Base-by-base conservation (phyloP, 2,113 vertebrate species). In the Agelaius tricolor region DNA sequence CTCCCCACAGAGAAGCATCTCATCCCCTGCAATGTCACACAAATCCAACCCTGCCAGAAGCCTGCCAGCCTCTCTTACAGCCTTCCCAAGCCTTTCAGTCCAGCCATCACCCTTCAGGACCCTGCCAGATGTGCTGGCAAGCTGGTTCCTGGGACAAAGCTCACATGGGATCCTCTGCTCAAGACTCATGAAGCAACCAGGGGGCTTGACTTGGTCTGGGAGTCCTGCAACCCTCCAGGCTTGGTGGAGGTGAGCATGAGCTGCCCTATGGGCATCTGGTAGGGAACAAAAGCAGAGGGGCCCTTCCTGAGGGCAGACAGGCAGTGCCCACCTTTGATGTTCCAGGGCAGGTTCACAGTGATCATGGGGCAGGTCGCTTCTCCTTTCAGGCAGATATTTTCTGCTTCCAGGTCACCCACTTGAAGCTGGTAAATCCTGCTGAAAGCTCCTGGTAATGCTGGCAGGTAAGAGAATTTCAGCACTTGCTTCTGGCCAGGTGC, bases 381-480 rank as follows among this genome's bases (percentile, higher is more conserved):
- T 90, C 99, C 99, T 35, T 76, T 98, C 88, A 99, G 72, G 12
- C 69, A 97, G 96, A 99, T 97, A 10, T 62, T 93, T 87, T 98
- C 98, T 2, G 95, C 97, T 7, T 98, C 94, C 54, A 98, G 94
- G 84, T 98, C 98, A 66, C 98, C 99, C 62, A 99, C 98, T 89
- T 98, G 98, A 78, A 99, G 95, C 86, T 97, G 97, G 74, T 99
- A 98, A 65, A 46, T 96, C 91, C 95, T 98, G 49, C 98, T 94
- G 96, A 99, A 99, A 54, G 95, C 37, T 67, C 98, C 98, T 49
- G 98, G 99, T 30, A 98, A 35, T 35, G 98, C 99, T 3, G 99
- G 99, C 61, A 99, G 92, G 95, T 98, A 99, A 90, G 89, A 98
- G 63, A 99, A 94, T 52, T 96, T 97, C 78, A 99, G 81, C 20